Conservation (phyloP, 2,113 vertebrate species). For the Albula goreensis region DNA sequence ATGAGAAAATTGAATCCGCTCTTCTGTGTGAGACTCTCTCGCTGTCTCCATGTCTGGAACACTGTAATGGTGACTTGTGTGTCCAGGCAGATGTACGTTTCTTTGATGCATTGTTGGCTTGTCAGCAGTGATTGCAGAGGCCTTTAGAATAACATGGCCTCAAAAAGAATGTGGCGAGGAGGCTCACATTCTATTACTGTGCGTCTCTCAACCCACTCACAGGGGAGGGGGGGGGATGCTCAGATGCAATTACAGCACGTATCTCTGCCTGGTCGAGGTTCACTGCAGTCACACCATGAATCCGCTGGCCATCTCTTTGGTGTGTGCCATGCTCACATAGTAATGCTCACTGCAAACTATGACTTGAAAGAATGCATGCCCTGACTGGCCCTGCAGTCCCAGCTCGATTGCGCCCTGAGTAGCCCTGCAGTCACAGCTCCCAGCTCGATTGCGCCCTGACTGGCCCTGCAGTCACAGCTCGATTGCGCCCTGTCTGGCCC, state of each 20-base stretch:
- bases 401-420: background rate
- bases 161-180: background rate
- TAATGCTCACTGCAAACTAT: background rate
- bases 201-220: constrained; percentile 9
- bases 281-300: background rate
- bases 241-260: constrained; percentile 26
- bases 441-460: no score
- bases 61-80: constrained; percentile 9
- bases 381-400: background rate
- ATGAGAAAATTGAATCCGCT: constrained; percentile 25
- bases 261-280: background rate
- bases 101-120: constrained; percentile 44
- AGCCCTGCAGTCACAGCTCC: no score
- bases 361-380: background rate
- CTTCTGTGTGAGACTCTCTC: background rate
- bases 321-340: background rate
- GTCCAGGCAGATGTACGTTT: constrained; percentile 15
- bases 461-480: no score
- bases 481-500: no score
- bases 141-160: constrained; percentile 28
- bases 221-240: background rate
- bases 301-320: background rate
- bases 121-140: constrained; percentile 28
- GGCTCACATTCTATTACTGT: constrained; percentile 28
- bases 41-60: constrained; percentile 17